Conservation (phyloP, 2,888 invertebrate species). For the Anaspis maculata region DNA sequence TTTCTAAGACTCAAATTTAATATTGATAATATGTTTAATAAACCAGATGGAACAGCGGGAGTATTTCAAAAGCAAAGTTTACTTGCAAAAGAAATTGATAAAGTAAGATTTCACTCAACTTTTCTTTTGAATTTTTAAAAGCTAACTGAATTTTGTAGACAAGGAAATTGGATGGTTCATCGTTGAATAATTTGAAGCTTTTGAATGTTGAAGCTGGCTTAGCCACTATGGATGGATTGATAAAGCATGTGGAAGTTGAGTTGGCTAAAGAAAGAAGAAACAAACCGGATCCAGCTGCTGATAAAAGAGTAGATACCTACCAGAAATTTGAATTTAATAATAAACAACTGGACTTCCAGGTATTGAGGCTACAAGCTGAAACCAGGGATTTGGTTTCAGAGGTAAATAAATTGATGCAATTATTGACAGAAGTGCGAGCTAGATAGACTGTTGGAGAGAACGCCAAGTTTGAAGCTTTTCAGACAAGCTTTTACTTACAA, state of each 20-base stretch:
- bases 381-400: constrained; percentile 30
- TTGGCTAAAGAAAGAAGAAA: constrained; percentile 22
- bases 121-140: constrained; percentile 2
- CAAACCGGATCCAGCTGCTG: neutral
- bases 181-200: constrained; percentile 23
- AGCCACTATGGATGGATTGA: constrained; percentile 31
- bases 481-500: no score
- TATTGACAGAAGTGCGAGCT: no score
- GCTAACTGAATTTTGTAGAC: constrained; percentile 14
- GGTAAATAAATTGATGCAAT: constrained; percentile 24
- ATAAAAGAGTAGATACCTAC: constrained; percentile 1
- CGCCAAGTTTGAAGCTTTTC: no score
- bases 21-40: constrained; percentile 22
- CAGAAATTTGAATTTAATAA: neutral
- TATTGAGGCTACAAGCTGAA: constrained; percentile 28
- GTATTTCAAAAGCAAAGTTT: constrained; percentile 7
- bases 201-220: constrained; percentile 30
- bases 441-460: no score
- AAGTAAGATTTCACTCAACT: no score
- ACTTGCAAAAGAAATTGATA: constrained; percentile 18
- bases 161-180: no score
- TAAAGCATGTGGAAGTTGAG: constrained; percentile 31
- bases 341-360: constrained; percentile 17
- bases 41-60: no score
- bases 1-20: constrained; percentile 28